Evolutionary conservation across 2,113 vertebrate species (phyloP).

Genomic region (Ammodytes marinus): DNA sequence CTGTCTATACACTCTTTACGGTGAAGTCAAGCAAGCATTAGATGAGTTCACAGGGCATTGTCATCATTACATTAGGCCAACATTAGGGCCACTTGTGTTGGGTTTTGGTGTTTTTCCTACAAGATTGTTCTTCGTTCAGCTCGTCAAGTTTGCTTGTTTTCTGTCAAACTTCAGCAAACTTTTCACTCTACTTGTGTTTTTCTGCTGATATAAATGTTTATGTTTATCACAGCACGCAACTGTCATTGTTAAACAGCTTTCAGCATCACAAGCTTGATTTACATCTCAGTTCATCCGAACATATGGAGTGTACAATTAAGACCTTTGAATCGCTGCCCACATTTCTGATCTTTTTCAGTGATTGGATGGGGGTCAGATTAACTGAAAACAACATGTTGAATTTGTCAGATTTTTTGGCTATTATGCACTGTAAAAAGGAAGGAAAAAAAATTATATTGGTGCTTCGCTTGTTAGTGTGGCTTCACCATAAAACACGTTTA

Average conservation of each 20-base stretch:
- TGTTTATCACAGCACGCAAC: conserved; percentile 65
- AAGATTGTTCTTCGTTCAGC: conserved; percentile 36
- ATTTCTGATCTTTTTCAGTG: background rate
- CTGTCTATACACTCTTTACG: conserved; percentile 35
- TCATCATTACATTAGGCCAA: background rate
- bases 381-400: background rate
- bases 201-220: conserved; percentile 72
- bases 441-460: background rate
- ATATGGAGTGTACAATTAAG: background rate
- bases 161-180: conserved; percentile 75
- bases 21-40: conserved; percentile 77
- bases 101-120: conserved; percentile 29
- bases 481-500: conserved; percentile 61
- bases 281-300: conserved; percentile 18
- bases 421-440: background rate
- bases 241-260: conserved; percentile 54
- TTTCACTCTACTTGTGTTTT: conserved; percentile 49
- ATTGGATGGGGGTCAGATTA: background rate
- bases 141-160: conserved; percentile 51
- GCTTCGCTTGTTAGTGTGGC: conserved; percentile 69
- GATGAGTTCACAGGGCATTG: conserved; percentile 16
- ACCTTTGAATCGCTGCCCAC: background rate
- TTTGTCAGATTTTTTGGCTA: background rate
- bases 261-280: conserved; percentile 13
- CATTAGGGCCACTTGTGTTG: background rate